Conservation (phyloP, 2,113 vertebrate genomes). For the Eleginops maclovinus region DNA sequence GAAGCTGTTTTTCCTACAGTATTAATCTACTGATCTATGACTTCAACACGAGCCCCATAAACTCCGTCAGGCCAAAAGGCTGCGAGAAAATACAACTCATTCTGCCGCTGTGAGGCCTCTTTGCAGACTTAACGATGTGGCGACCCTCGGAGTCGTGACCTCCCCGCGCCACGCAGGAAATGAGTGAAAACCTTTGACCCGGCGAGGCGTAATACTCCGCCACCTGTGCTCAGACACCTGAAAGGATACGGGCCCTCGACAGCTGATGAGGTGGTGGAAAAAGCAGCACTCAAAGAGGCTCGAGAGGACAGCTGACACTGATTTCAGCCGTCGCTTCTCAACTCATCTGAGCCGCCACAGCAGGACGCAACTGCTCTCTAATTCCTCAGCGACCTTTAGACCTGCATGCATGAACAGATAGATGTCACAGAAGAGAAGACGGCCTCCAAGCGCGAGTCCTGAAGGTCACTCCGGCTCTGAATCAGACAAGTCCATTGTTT, state of each 20-base stretch:
- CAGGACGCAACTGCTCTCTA: constrained; percentile 1
- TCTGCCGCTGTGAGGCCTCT: constrained; percentile 20
- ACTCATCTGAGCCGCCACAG: constrained; percentile 36
- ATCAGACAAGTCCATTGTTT: constrained; percentile 33
- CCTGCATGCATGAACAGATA: constrained; percentile 21
- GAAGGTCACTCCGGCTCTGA: constrained; percentile 38
- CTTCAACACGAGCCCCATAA: constrained; percentile 55
- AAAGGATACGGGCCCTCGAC: constrained; percentile 46
- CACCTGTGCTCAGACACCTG: not conserved
- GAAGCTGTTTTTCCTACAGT: constrained; percentile 64
- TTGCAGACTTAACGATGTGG: constrained; percentile 8
- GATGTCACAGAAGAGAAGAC: constrained; percentile 14
- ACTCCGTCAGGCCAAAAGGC: constrained; percentile 29
- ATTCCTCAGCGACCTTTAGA: constrained; percentile 56
- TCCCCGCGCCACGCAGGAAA: constrained; percentile 39
- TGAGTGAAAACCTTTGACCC: constrained; percentile 49
- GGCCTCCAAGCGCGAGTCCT: not conserved
- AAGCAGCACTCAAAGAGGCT: constrained; percentile 42
- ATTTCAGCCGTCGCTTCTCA: constrained; percentile 34
- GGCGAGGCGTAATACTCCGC: not conserved
- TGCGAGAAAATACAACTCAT: constrained; percentile 34
- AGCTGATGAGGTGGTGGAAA: constrained; percentile 55
- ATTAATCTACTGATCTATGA: constrained; percentile 72
- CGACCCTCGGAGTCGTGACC: constrained; percentile 20
- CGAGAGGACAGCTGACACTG: constrained; percentile 42